phyloP scores from a whole-genome alignment of 2,888 invertebrate genomes.

The Eueremaeus valkanovi region DNA sequence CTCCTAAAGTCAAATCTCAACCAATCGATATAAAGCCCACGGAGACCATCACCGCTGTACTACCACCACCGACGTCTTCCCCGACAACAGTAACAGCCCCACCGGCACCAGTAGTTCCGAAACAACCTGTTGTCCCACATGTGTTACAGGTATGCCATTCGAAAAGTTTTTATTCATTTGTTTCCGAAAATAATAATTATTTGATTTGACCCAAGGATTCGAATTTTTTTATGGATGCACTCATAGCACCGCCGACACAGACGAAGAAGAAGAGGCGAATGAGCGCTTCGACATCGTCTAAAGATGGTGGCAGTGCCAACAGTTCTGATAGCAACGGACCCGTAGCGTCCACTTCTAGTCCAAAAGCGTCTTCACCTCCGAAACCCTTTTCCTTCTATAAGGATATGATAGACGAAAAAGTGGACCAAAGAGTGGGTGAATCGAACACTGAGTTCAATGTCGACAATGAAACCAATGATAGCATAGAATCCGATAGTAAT shows the following conservation, averaged over 20 bases:
- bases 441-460: conserved; percentile 32
- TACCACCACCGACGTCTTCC: not conserved
- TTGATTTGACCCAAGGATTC: conserved; percentile 21
- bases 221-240: conserved; percentile 38
- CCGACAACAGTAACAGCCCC: no score
- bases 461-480: not conserved
- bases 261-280: conserved; percentile 6
- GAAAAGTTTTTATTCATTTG: not conserved
- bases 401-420: conserved; percentile 43
- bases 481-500: not conserved
- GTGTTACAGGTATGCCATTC: no score
- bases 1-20: no score
- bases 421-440: conserved; percentile 29
- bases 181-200: not conserved
- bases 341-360: not conserved
- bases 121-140: not conserved
- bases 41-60: not conserved
- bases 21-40: not conserved
- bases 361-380: conserved; percentile 7
- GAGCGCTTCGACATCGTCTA: not conserved
- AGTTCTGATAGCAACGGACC: not conserved
- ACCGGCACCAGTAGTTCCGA: no score
- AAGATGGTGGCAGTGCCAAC: not conserved
- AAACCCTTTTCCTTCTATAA: conserved; percentile 41
- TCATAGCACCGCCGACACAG: not conserved